Evolutionary conservation across 2,113 vertebrate genomes (phyloP).

Genomic region (Trematocara nigrifrons): DNA sequence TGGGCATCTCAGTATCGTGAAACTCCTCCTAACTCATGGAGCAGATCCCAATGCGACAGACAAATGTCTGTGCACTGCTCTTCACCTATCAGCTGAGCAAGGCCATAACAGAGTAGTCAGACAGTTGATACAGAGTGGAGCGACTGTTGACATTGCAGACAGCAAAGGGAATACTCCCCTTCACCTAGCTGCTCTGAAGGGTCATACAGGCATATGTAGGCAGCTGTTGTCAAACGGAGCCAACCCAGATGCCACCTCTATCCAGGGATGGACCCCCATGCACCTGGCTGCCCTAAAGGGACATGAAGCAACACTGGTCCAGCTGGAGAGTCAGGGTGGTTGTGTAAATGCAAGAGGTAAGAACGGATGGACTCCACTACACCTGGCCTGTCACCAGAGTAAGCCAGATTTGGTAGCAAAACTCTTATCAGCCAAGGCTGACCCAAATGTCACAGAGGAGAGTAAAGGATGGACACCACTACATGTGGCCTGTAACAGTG

Average conservation of each 20-base stretch:
- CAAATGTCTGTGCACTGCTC: conserved; percentile 63
- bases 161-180: conserved; percentile 72
- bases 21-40: conserved; percentile 76
- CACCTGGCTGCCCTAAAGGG: conserved; percentile 80
- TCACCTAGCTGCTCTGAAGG: conserved; percentile 74
- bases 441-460: conserved; percentile 71
- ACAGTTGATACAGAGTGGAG: conserved; percentile 70
- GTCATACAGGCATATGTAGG: conserved; percentile 80
- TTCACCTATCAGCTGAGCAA: conserved; percentile 77
- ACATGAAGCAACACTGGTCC: conserved; percentile 68
- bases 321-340: conserved; percentile 67
- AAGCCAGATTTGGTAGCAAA: conserved; percentile 57
- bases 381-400: conserved; percentile 75
- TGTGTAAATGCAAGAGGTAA: conserved; percentile 63
- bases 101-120: conserved; percentile 81
- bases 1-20: conserved; percentile 75
- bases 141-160: conserved; percentile 53
- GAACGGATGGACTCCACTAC: conserved; percentile 78
- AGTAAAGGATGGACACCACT: conserved; percentile 75
- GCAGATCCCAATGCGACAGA: conserved; percentile 72
- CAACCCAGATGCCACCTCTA: conserved; percentile 62
- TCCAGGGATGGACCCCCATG: conserved; percentile 80
- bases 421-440: conserved; percentile 71
- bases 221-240: conserved; percentile 73
- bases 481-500: conserved; percentile 73